Percentiles rank a stretch among this genome's conserved stretches.
Evolutionary conservation across 92 coral and sea anemone species (phyloP).

Genomic region (Epizoanthus scotinus): DNA sequence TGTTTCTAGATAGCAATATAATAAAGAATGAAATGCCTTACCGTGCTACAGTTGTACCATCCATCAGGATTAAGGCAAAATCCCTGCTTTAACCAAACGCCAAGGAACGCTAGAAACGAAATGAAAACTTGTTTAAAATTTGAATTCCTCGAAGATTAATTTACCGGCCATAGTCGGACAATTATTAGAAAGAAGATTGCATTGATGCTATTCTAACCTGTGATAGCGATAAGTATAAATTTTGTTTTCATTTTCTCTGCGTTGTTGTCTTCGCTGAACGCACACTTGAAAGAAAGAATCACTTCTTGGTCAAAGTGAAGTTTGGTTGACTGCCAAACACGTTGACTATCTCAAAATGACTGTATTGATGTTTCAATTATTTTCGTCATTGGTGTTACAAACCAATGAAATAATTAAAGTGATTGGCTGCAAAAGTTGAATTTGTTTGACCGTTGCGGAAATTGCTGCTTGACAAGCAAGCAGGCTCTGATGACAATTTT

Average conservation of each 20-base stretch:
- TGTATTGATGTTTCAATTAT: neutral
- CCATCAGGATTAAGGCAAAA: neutral
- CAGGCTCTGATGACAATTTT: neutral
- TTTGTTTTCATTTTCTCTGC: neutral
- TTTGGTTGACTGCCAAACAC: too few species aligned
- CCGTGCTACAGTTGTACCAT: constrained; percentile 1
- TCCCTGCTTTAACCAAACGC: neutral
- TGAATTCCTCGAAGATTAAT: too few species aligned
- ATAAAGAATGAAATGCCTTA: neutral
- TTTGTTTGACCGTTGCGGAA: neutral
- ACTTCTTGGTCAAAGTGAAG: neutral
- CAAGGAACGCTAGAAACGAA: neutral
- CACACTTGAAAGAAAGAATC: neutral
- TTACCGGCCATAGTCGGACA: neutral
- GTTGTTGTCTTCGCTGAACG: neutral
- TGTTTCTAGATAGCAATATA: neutral
- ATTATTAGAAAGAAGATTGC: neutral
- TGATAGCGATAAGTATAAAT: neutral
- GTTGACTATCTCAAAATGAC: neutral
- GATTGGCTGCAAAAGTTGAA: constrained; percentile 15
- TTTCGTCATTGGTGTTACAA: neutral
- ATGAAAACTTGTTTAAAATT: neutral
- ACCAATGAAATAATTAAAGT: neutral
- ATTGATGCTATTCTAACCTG: constrained; percentile 3
- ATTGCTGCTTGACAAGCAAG: constrained; percentile 8